Evolutionary conservation across 1,140 invertebrate species (phyloP).

Genomic region (Doryteuthis pealeii): DNA sequence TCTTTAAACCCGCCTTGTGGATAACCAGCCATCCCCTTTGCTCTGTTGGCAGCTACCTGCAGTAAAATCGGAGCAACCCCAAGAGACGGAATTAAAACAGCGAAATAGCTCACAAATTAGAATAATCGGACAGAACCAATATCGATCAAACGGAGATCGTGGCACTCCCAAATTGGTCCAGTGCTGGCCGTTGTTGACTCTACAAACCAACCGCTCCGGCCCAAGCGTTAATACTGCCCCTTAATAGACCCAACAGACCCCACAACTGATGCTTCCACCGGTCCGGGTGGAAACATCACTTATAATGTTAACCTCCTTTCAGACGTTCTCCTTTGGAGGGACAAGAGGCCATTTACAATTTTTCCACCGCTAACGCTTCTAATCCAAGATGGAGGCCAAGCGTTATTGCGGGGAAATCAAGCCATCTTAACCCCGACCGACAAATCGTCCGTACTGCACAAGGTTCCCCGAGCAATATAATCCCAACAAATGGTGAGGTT

Average conservation of each 20-base stretch:
- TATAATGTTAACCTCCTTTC: slow-evolving; percentile 71
- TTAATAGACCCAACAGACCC: slow-evolving; percentile 35
- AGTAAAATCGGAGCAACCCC: slow-evolving; percentile 68
- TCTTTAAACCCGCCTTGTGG: slow-evolving; percentile 55
- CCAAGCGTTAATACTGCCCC: slow-evolving; percentile 26
- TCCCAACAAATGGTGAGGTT: slow-evolving; percentile 41
- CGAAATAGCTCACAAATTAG: slow-evolving; percentile 26
- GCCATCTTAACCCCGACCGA: slow-evolving; percentile 63
- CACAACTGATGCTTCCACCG: slow-evolving; percentile 57
- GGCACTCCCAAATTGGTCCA: slow-evolving; percentile 32
- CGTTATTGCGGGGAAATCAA: slow-evolving; percentile 57
- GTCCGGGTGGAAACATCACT: slow-evolving; percentile 61
- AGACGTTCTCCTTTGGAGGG: slow-evolving; percentile 89
- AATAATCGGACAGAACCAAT: slow-evolving; percentile 30
- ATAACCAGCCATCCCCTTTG: slow-evolving; percentile 69
- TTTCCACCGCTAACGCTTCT: slow-evolving; percentile 65
- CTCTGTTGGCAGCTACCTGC: slow-evolving; percentile 75
- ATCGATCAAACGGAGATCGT: slow-evolving; percentile 28
- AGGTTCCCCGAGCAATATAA: slow-evolving; percentile 30
- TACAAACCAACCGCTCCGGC: slow-evolving; percentile 49
- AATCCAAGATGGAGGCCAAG: slow-evolving; percentile 26
- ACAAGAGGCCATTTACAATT: slow-evolving; percentile 87
- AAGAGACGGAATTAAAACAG: slow-evolving; percentile 34
- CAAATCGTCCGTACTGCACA: slow-evolving; percentile 67
- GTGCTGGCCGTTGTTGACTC: slow-evolving; percentile 42